Conservation (phyloP, 30 jellyfish, hydroid and myxozoan species). For the Cassiopea xamachana region DNA sequence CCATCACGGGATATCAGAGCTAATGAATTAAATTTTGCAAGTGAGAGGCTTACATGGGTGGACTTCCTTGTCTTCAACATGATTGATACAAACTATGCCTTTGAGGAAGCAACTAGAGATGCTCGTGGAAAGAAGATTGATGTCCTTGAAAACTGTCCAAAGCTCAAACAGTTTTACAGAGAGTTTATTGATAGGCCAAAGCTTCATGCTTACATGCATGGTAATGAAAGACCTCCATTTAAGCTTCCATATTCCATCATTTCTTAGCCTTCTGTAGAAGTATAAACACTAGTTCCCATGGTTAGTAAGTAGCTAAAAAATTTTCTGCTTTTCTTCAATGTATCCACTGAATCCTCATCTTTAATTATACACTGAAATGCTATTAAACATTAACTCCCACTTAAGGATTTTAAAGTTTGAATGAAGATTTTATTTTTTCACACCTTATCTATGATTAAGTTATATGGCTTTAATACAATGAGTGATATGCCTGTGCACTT, state of each 20-base stretch:
- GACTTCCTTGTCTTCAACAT: slow-evolving; percentile 81
- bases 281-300: not conserved
- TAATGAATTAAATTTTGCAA: slow-evolving; percentile 72
- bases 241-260: slow-evolving; percentile 48
- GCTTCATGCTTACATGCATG: slow-evolving; percentile 55
- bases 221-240: slow-evolving; percentile 47
- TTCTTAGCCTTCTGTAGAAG: not conserved
- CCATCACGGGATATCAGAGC: slow-evolving; percentile 54
- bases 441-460: no score
- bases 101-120: slow-evolving; percentile 62
- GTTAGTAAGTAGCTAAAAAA: not conserved
- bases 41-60: slow-evolving; percentile 90
- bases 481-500: no score
- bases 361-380: no score
- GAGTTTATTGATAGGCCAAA: slow-evolving; percentile 65
- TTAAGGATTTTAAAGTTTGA: no score
- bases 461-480: no score
- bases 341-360: no score
- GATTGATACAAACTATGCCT: slow-evolving; percentile 70
- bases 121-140: slow-evolving; percentile 25
- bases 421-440: no score
- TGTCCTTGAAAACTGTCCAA: slow-evolving; percentile 63
- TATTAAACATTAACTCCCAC: no score
- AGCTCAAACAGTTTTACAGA: slow-evolving; percentile 47
- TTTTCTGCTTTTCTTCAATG: not conserved